Evolutionary conservation across 2,888 invertebrate genomes (phyloP), one percentile per base, ranked within the genome.

Genomic region (Diploptera punctata): DNA sequence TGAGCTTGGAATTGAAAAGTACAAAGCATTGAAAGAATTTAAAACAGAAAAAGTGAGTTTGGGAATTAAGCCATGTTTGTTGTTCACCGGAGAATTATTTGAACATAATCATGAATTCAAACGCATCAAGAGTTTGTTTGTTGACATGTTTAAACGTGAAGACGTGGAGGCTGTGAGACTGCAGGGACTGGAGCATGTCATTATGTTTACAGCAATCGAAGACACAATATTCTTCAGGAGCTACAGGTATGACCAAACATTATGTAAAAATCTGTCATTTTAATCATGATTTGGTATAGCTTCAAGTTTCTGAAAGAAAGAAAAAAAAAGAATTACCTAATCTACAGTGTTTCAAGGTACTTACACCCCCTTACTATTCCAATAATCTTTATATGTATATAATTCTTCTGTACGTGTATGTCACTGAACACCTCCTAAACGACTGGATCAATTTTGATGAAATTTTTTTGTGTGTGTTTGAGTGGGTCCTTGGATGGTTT

Each of bases 51-150:
- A 94, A 82, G 89, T 94, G 29, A 83, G 91, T 0, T 84, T 90
- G 3, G 98, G 96, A 4, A 89, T 91, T 0, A 99, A 99, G 82
- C 98, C 99, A 0, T 93, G 95, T 79, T 82, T 99, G 3, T 82
- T 98, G 21, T 98, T 99, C 80, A 92, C 94, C 81, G 99, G 99
- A 0, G 93, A 97, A 61, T 87, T 90, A 2, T 99, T 98, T 91
- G 93, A 96, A 24, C 88, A 91, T 76, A 89, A 91, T 78, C 86
- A 92, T 75, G 95, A 95, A 75, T 87, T 94, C 76, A 90, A 90
- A 77, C 88, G 97, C 76, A 84, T 99, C 21, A 95, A 95, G 80
- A 98, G 93, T 80, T 82, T 99, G 43, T 88, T 99, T 71, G 88
- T 91, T 77, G 99, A 99, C 83, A 93, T 97, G 83, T 99, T 99